A percentile compares a stretch with the other conserved stretches of the same genome.
phyloP scores from a whole-genome alignment of 1,140 invertebrate genomes.

The Homalodisca vitripennis region DNA sequence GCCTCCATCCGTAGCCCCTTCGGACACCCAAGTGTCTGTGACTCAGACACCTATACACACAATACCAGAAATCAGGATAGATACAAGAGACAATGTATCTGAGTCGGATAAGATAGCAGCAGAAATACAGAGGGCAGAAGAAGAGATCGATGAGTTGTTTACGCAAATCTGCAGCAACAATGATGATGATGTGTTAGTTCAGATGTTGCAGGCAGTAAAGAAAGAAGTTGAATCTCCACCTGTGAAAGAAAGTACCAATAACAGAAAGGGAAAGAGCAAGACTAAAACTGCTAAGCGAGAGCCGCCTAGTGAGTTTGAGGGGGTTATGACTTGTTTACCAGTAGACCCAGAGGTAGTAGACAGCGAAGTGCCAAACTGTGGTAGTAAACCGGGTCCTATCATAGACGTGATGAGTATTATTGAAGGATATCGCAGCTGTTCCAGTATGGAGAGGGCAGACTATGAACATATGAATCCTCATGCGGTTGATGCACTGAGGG shows the following conservation, averaged over 20 bases:
- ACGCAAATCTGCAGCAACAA: neutral
- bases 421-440: slow-evolving; percentile 18
- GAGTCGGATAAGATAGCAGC: neutral
- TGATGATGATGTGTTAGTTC: neutral
- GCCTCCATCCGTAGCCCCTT: neutral
- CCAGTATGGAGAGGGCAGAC: slow-evolving; percentile 26
- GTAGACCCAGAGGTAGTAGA: slow-evolving; percentile 18
- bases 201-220: neutral
- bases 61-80: slow-evolving; percentile 18
- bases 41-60: neutral
- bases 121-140: neutral
- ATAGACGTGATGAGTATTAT: slow-evolving; percentile 20
- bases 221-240: slow-evolving; percentile 13
- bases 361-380: neutral
- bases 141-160: slow-evolving; percentile 19
- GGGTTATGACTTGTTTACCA: slow-evolving; percentile 9
- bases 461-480: slow-evolving; percentile 29
- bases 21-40: neutral
- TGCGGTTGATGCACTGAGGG: slow-evolving; percentile 25
- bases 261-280: slow-evolving; percentile 3
- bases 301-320: neutral
- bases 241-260: neutral
- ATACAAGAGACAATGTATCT: neutral
- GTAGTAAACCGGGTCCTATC: neutral
- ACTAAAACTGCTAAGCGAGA: neutral